Conservation (phyloP, 2,797 vertebrate species). For the Sebastolobus altivelis region DNA sequence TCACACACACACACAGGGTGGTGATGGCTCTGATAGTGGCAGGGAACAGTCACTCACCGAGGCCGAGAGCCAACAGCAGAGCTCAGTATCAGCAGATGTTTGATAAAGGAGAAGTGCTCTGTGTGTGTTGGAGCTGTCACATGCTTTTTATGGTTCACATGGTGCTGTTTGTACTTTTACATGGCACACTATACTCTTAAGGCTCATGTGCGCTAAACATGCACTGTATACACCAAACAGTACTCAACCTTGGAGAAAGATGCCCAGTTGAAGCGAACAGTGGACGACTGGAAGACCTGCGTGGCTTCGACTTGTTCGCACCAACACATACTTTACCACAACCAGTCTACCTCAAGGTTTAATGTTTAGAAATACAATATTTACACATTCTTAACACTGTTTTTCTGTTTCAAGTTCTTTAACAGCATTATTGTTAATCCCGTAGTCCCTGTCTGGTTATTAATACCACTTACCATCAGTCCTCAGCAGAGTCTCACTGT, state of each 20-base stretch:
- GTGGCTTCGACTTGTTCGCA: background rate
- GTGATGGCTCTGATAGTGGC: slow-evolving; percentile 51
- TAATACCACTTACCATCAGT: background rate
- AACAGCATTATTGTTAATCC: background rate
- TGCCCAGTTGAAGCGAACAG: no score
- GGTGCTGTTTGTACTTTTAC: background rate
- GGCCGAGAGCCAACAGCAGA: slow-evolving; percentile 29
- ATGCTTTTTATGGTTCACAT: slow-evolving; percentile 21
- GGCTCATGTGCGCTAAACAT: background rate
- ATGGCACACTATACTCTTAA: no score
- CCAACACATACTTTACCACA: background rate
- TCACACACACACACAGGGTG: slow-evolving; percentile 10
- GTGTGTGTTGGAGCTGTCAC: slow-evolving; percentile 12
- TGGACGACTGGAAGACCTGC: no score
- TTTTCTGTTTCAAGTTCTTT: background rate
- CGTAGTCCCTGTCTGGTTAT: background rate
- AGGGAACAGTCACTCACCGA: slow-evolving; percentile 53
- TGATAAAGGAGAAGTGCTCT: slow-evolving; percentile 35
- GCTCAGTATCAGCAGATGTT: slow-evolving; percentile 60
- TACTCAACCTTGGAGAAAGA: background rate
- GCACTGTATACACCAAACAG: background rate
- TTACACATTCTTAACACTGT: background rate
- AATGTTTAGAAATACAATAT: background rate
- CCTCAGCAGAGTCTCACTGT: background rate
- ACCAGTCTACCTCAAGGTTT: background rate